Evolutionary conservation across 2,113 vertebrate species (phyloP), one percentile per base, ranked within the genome.

Genomic region (Sialia sialis): DNA sequence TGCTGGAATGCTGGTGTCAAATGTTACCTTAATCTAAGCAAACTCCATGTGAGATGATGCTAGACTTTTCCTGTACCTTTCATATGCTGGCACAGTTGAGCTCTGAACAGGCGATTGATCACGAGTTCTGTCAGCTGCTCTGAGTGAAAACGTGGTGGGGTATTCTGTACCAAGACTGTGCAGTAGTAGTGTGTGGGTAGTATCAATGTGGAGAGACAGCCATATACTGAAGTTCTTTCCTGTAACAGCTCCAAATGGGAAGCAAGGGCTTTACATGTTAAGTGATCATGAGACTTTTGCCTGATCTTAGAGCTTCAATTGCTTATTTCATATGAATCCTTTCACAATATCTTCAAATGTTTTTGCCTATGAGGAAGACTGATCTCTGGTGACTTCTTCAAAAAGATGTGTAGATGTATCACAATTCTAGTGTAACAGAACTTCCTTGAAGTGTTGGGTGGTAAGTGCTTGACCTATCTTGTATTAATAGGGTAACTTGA

Each of bases 1-100:
- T 95, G 43, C 66, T 56, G 78, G 69, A 93, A 87, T 73, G 66
- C 49, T 80, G 30, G 58, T 96, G 92, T 94, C 94, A 87, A 94
- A 87, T 84, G 83, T 87, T 96, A 52, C 83, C 43, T 74, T 91
- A 90, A 92, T 85, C 88, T 86, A 67, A 70, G 81, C 63, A 93
- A 62, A n/a, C n/a, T 88, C 59, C 20, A 2, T 41, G 38, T 15
- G 82, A 91, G 89, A 66, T 54, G 44, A 67, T 89, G 83, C 77
- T 90, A 79, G 91, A 60, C 77, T 90, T 86, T 44, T 43, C 66
- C 29, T 52, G 1, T 66, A 32, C 62, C 51, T 92, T 58, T 86
- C 38, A 23, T 30, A 34, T 4, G 4, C 30, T 92, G 77, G 41
- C 5, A 20, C 51, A n/a, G 14, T 69, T 73, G 34, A 94, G 38